Evolutionary conservation across 2,888 invertebrate species (phyloP), one percentile per base, ranked within the genome.

Genomic region (Trissonchulus sp.): DNA sequence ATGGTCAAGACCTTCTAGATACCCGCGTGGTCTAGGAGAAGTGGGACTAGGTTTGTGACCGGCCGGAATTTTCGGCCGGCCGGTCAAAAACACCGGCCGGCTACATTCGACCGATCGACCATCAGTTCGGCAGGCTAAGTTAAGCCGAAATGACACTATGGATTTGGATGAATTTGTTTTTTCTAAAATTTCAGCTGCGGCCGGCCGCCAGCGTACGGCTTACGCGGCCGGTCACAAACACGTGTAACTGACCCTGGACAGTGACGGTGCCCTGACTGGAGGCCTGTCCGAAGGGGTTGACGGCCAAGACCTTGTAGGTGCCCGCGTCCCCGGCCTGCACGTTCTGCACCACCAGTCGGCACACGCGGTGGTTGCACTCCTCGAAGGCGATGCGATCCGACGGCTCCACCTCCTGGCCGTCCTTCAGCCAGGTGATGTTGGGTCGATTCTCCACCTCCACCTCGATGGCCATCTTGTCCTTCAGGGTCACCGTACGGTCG

Each of bases 251-350:
- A n/a, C n/a, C n/a, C n/a, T n/a, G n/a, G 0, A 94, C 91, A 73
- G 92, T 92, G 0, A 93, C 93, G 0, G 92, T 91, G 82, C 92
- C 92, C 0, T 91, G 85, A 0, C 91, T 90, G 0, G 90, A 88
- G 78, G 89, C 89, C 80, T 92, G 90, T 0, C 93, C 93, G 79
- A 90, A 90, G 1, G 90, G 89, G 87, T 93, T 93, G 2, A 88
- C 89, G 69, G 92, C 89, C 37, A 92, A 88, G 3, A 94, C 87
- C 83, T 93, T 93, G 87, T 94, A 96, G 1, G 92, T 92, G 31
- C 94, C 95, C 81, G 91, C 92, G 86, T 96, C 95, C 1, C 90
- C 89, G 0, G 93, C 91, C 36, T 89, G 89, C 62, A 91, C 90
- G 78, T 88, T 89, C 73, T 37, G 2, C 65, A 75, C 60, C 68